Conservation (phyloP, 2,113 vertebrate species). For the Gulo gulo region DNA sequence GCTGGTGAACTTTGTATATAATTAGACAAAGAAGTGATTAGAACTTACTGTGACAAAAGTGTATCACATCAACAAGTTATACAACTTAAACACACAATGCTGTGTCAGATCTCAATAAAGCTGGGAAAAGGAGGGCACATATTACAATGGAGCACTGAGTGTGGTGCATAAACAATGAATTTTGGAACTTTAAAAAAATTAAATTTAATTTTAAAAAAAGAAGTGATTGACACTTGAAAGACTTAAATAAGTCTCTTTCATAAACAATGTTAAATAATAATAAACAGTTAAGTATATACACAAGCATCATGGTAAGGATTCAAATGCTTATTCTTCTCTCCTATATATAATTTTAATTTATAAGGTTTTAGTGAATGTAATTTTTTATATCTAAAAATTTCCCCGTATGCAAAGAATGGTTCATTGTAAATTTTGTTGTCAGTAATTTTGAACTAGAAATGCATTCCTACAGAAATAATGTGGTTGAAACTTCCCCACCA, state of each 20-base stretch:
- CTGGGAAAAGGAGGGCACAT: no score
- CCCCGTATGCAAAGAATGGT: not conserved
- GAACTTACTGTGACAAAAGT: not conserved
- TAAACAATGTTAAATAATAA: constrained; percentile 9
- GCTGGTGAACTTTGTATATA: not conserved
- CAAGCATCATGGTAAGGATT: not conserved
- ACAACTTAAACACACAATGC: not conserved
- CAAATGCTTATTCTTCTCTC: not conserved
- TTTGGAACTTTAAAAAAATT: no score
- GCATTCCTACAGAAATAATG: not conserved
- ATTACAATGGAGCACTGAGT: no score
- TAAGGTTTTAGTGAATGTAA: not conserved
- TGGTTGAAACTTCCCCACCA: not conserved
- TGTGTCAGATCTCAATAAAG: not conserved
- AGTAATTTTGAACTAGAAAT: not conserved
- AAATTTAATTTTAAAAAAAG: not conserved
- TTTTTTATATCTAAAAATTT: not conserved
- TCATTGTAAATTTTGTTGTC: not conserved
- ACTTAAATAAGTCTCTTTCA: not conserved
- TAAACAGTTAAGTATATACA: not conserved
- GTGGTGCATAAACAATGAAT: no score
- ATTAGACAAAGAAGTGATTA: not conserved
- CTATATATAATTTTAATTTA: not conserved
- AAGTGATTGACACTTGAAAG: not conserved
- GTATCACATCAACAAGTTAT: not conserved